phyloP scores from a whole-genome alignment of 2,113 vertebrate genomes.

The Zosterops borbonicus region DNA sequence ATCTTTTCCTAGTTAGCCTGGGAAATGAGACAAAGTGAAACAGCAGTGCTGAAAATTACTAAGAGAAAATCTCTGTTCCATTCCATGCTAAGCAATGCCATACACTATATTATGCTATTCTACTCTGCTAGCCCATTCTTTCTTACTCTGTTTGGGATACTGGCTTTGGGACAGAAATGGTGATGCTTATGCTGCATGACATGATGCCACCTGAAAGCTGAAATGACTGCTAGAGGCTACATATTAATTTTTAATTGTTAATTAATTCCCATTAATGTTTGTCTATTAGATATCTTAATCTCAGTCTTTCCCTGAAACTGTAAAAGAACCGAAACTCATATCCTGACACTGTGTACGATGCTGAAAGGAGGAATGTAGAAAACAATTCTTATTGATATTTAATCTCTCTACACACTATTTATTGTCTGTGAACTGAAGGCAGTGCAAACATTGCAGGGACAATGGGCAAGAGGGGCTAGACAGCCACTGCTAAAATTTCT shows the following conservation, averaged over 20 bases:
- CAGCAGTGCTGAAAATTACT: background rate
- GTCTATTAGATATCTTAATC: background rate
- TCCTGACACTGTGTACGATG: background rate
- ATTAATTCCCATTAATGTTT: background rate
- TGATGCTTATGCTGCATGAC: background rate
- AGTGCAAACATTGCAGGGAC: background rate
- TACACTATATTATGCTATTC: too few relatives aligned
- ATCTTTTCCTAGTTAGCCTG: background rate
- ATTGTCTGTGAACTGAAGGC: background rate
- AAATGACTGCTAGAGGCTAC: background rate
- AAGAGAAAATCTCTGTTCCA: background rate
- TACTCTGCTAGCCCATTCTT: background rate
- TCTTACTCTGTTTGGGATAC: background rate
- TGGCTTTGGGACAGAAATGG: background rate
- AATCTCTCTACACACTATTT: background rate
- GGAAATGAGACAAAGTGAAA: background rate
- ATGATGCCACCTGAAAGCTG: background rate
- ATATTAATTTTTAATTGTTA: background rate
- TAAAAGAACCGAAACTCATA: background rate
- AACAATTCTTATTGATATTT: background rate
- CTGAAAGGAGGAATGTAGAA: background rate
- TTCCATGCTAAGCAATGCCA: background rate
- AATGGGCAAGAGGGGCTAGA: background rate
- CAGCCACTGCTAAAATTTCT: background rate
- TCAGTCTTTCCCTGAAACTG: background rate